These are phyloP conservation scores for Sitta carolinensis DNA, from an alignment of 2,797 vertebrate species.

Conservation along the genomic window DNA sequence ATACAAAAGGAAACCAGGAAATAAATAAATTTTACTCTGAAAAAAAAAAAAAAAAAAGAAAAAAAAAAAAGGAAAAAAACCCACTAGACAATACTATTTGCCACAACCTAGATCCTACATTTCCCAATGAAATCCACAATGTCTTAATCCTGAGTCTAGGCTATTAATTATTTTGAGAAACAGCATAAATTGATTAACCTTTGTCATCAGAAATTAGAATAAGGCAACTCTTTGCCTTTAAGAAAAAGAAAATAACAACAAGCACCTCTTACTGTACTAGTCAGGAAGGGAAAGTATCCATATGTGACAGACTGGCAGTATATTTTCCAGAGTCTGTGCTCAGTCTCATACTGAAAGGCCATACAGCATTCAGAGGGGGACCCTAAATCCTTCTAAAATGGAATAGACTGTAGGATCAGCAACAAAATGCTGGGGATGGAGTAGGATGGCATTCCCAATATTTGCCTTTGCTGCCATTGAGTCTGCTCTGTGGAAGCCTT, in stretches of 20 bases:
- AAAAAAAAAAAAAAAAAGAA: not conserved
- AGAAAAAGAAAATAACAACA: not conserved
- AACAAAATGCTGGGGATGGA: rapidly evolving
- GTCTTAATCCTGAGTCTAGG: not conserved
- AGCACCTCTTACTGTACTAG: not conserved
- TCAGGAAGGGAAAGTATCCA: not conserved
- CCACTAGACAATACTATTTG: not conserved
- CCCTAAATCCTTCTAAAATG: not conserved
- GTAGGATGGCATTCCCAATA: not conserved
- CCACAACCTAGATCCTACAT: not conserved
- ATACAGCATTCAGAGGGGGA: not conserved
- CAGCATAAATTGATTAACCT: not conserved
- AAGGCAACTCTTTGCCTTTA: not conserved
- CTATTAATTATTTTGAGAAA: not conserved
- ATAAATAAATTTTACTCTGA: not conserved
- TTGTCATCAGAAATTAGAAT: not conserved
- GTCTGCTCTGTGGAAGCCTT: not conserved
- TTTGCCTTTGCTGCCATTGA: not conserved
- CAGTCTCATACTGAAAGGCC: not conserved
- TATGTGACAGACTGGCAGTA: not conserved
- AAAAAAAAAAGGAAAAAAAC: not conserved
- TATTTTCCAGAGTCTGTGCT: not conserved
- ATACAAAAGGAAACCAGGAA: not conserved
- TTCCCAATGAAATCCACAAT: not conserved
- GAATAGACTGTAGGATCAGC: not conserved